A percentile compares a stretch with the other conserved stretches of the same genome.
These are phyloP conservation scores for Cygnus buccinator DNA, from an alignment of 2,113 vertebrate genomes.

Conservation along the genomic window DNA sequence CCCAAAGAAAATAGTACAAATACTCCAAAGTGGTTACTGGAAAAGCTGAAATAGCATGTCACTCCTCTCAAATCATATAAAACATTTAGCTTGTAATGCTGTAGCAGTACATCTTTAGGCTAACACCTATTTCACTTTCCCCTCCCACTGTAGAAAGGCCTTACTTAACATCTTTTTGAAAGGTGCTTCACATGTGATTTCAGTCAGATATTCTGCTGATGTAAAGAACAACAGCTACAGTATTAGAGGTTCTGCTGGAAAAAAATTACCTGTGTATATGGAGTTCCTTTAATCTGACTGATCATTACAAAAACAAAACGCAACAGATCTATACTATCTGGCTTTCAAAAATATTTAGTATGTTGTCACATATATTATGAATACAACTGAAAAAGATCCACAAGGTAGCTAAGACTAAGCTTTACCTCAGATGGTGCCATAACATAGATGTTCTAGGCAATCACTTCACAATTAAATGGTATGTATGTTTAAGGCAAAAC, in stretches of 20 bases:
- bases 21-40: background rate
- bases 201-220: background rate
- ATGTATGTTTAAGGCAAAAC: background rate
- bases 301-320: background rate
- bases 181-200: background rate
- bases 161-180: background rate
- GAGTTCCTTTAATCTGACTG: background rate
- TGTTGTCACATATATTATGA: background rate
- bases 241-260: background rate
- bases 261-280: background rate
- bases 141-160: background rate
- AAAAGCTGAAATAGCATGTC: background rate
- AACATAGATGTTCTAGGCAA: background rate
- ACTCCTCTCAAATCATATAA: background rate
- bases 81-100: background rate
- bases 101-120: background rate
- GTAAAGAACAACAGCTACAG: background rate
- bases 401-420: background rate
- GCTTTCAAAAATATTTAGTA: background rate
- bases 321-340: background rate
- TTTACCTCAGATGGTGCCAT: background rate
- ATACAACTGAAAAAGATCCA: background rate
- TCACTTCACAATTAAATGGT: background rate
- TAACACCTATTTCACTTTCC: background rate
- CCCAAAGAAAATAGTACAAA: constrained; percentile 1